Percentiles rank a stretch among this genome's conserved stretches.
Conservation (phyloP, 1,140 invertebrate genomes). For the Bicyclus anynana region DNA sequence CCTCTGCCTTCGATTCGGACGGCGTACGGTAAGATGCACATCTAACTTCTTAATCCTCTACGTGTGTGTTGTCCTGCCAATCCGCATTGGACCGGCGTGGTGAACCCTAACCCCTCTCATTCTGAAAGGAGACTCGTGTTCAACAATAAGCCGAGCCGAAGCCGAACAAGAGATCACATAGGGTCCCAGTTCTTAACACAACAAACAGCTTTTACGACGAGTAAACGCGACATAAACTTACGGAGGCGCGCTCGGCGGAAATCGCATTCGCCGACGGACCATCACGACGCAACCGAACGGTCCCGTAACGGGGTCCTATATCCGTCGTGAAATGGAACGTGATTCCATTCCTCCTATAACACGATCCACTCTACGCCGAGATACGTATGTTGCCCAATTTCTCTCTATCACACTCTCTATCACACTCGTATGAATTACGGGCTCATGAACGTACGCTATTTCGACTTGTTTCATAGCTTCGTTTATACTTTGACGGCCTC, state of each 20-base stretch:
- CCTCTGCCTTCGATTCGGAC: too few relatives aligned
- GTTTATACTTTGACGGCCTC: not conserved
- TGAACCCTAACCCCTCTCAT: too few relatives aligned
- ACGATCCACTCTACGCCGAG: constrained; percentile 23
- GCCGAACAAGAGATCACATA: too few relatives aligned
- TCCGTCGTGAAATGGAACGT: constrained; percentile 69
- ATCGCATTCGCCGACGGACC: constrained; percentile 55
- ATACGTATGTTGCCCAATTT: constrained; percentile 27
- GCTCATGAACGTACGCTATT: constrained; percentile 2
- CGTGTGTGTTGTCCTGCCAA: too few relatives aligned
- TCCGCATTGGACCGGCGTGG: too few relatives aligned
- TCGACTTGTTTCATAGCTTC: not conserved
- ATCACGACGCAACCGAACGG: constrained; percentile 55
- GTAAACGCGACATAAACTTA: constrained; percentile 45
- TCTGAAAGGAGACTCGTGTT: too few relatives aligned
- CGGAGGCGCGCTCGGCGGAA: constrained; percentile 46
- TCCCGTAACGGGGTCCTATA: constrained; percentile 62
- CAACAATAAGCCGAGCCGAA: too few relatives aligned
- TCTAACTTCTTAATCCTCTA: too few relatives aligned
- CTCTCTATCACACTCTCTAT: constrained; percentile 19
- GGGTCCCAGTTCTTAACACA: constrained; percentile 19
- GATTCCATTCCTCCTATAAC: constrained; percentile 46
- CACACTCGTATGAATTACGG: constrained; percentile 24
- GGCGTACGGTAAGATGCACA: too few relatives aligned
- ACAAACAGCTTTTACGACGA: constrained; percentile 27